A percentile compares a stretch with the other conserved stretches of the same genome.
Conservation (phyloP, 2,113 vertebrate genomes). For the Corythaeola cristata region DNA sequence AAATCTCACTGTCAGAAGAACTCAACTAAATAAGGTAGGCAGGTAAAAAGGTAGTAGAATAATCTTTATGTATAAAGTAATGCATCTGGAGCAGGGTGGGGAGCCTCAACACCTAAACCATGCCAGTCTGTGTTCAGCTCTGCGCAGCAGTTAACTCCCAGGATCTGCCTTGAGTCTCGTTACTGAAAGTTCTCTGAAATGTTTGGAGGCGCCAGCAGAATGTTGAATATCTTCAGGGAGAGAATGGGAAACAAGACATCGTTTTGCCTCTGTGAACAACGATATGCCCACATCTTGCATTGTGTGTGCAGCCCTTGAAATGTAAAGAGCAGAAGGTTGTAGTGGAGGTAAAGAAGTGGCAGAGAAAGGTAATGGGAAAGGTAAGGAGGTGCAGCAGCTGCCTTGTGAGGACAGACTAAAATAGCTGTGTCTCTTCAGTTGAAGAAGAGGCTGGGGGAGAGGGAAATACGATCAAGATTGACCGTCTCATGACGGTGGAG, state of each 20-base stretch:
- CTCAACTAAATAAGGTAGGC: not conserved
- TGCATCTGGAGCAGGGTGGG: rapidly evolving
- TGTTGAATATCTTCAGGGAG: not conserved
- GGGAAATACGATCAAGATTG: not conserved
- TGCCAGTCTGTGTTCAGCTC: not conserved
- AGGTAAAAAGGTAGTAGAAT: not conserved
- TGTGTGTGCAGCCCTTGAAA: not conserved
- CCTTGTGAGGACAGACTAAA: not conserved
- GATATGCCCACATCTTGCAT: not conserved
- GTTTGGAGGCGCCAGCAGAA: not conserved
- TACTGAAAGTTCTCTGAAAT: not conserved
- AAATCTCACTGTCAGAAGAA: not conserved
- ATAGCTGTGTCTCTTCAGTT: not conserved
- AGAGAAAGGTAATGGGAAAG: not conserved
- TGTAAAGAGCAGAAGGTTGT: not conserved
- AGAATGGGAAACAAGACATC: not conserved
- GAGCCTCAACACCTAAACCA: not conserved
- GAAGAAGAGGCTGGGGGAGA: not conserved
- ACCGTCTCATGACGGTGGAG: not conserved
- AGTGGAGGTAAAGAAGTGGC: not conserved
- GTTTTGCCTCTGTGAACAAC: not conserved
- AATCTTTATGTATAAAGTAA: not conserved
- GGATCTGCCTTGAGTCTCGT: not conserved
- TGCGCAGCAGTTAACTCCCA: not conserved
- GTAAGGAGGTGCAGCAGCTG: not conserved